Evolutionary conservation across 2,113 vertebrate species (phyloP).

Genomic region (Cryptotis parvus): DNA sequence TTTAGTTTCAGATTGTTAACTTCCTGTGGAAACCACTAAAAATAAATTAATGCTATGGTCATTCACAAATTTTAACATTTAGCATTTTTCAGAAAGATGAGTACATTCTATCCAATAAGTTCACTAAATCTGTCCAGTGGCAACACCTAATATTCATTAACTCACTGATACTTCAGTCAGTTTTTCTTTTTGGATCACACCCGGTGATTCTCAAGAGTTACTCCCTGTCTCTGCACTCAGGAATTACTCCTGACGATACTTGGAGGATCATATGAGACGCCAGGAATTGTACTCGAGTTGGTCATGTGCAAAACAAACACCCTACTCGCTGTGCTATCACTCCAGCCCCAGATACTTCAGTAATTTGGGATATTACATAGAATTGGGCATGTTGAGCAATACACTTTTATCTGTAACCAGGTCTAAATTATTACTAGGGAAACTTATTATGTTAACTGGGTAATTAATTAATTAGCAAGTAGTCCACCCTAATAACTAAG

Average conservation of each 20-base stretch:
- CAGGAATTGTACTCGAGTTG: too few species aligned
- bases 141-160: not conserved
- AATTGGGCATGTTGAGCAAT: not conserved
- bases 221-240: too few species aligned
- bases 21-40: not conserved
- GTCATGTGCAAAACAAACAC: too few species aligned
- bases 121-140: not conserved
- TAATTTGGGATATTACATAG: constrained; percentile 21
- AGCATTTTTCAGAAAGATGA: constrained; percentile 9
- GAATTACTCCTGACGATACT: too few species aligned
- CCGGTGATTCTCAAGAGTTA: too few species aligned
- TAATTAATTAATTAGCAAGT: too few species aligned
- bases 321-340: too few species aligned
- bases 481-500: too few species aligned
- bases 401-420: not conserved
- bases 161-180: not conserved
- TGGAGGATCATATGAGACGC: too few species aligned
- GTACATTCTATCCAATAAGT: not conserved
- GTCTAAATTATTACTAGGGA: not conserved
- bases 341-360: not conserved
- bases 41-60: not conserved
- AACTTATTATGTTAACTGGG: too few species aligned
- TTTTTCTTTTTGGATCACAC: too few species aligned
- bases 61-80: not conserved
- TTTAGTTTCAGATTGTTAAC: not conserved